Evolutionary conservation across 2,113 vertebrate species (phyloP).

Genomic region (Circaetus cinerascens): DNA sequence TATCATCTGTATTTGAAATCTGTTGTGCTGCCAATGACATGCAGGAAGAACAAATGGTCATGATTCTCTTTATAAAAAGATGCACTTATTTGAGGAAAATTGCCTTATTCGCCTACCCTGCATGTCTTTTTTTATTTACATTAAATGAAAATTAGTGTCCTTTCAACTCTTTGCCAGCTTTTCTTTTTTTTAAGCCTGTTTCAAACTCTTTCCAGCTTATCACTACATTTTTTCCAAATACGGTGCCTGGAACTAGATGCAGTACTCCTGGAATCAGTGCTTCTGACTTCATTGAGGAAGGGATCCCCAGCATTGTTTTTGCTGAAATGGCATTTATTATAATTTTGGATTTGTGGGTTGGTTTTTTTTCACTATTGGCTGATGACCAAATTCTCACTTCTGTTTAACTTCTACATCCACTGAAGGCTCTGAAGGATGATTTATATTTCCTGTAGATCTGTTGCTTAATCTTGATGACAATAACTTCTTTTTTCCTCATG

Average conservation of each 20-base stretch:
- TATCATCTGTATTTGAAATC: background rate
- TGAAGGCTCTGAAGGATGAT: background rate
- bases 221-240: background rate
- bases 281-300: background rate
- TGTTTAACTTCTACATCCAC: background rate
- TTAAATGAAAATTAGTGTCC: background rate
- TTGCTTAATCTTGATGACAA: background rate
- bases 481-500: background rate
- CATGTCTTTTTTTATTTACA: background rate
- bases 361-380: background rate
- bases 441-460: background rate
- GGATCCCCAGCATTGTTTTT: background rate
- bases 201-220: background rate
- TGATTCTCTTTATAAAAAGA: background rate
- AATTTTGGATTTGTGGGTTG: background rate
- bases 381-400: background rate
- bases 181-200: background rate
- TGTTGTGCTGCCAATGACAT: background rate
- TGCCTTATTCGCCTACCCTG: background rate
- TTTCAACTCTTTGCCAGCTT: background rate
- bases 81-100: background rate
- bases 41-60: background rate
- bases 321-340: background rate
- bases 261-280: background rate
- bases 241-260: background rate